A percentile compares a stretch with the other conserved stretches of the same genome.
These are phyloP conservation scores for Crocallis elinguaria DNA, from an alignment of 2,888 invertebrate genomes.

Conservation along the genomic window DNA sequence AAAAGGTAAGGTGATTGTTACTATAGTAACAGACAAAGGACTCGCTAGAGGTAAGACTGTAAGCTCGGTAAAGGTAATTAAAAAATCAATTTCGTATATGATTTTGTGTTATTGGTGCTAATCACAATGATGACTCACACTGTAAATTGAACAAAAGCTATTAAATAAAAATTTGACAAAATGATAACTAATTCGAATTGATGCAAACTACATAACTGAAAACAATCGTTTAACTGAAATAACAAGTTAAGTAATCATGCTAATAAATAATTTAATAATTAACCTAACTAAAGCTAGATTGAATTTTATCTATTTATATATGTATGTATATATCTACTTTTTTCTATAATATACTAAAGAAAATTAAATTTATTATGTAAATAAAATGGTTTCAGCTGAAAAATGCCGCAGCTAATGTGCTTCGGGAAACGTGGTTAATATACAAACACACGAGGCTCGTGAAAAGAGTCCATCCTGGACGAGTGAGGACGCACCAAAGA, in stretches of 20 bases:
- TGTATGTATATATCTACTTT: no score
- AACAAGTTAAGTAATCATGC: not conserved
- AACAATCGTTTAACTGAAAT: not conserved
- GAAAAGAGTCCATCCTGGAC: slow-evolving; percentile 97
- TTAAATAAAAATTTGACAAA: not conserved
- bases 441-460: slow-evolving; percentile 99
- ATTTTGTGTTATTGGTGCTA: slow-evolving; percentile 30
- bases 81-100: slow-evolving; percentile 11
- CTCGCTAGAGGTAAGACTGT: slow-evolving; percentile 64
- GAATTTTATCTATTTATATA: not conserved
- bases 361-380: slow-evolving; percentile 9
- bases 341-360: not conserved
- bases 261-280: not conserved
- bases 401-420: slow-evolving; percentile 99
- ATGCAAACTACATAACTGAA: no score
- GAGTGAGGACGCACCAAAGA: slow-evolving; percentile 98
- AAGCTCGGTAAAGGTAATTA: slow-evolving; percentile 48
- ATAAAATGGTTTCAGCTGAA: slow-evolving; percentile 91
- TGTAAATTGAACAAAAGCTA: not conserved
- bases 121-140: slow-evolving; percentile 13
- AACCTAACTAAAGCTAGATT: slow-evolving; percentile 17
- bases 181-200: no score
- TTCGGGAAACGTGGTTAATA: slow-evolving; percentile 99
- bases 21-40: slow-evolving; percentile 56
- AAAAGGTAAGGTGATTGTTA: slow-evolving; percentile 92